Conservation (phyloP, 1,140 invertebrate genomes). For the Neoseiulus cucumeris region DNA sequence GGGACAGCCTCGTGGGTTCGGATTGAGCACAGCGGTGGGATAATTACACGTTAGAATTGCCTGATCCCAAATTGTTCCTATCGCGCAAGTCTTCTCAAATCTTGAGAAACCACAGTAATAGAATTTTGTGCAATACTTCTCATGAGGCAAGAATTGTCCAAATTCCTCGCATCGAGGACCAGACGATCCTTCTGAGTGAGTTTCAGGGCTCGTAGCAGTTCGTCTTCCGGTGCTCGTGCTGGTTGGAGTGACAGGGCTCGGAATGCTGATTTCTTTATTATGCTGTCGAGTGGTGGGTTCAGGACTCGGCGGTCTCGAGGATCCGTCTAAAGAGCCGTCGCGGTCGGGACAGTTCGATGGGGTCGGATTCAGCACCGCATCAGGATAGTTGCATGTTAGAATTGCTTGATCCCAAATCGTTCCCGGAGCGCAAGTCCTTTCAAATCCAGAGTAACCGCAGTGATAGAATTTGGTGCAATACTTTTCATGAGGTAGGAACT, state of each 20-base stretch:
- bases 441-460: neutral
- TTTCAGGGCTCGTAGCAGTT: too few relatives aligned
- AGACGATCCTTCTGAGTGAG: too few relatives aligned
- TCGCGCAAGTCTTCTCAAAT: neutral
- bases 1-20: neutral
- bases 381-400: neutral
- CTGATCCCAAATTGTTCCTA: neutral
- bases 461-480: neutral
- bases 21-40: neutral
- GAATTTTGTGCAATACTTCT: neutral
- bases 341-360: neutral
- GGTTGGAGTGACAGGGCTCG: too few relatives aligned
- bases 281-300: too few relatives aligned
- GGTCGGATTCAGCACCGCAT: neutral
- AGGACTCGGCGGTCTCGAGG: too few relatives aligned
- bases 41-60: neutral
- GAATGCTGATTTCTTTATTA: too few relatives aligned
- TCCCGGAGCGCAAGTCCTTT: neutral
- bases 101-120: neutral
- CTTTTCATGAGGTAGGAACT: neutral
- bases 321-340: neutral
- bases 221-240: too few relatives aligned
- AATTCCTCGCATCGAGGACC: too few relatives aligned
- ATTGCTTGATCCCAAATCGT: neutral
- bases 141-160: neutral